Evolutionary conservation across 53 echinoderm and acorn worm species (phyloP).

Genomic region (Antedon mediterranea): DNA sequence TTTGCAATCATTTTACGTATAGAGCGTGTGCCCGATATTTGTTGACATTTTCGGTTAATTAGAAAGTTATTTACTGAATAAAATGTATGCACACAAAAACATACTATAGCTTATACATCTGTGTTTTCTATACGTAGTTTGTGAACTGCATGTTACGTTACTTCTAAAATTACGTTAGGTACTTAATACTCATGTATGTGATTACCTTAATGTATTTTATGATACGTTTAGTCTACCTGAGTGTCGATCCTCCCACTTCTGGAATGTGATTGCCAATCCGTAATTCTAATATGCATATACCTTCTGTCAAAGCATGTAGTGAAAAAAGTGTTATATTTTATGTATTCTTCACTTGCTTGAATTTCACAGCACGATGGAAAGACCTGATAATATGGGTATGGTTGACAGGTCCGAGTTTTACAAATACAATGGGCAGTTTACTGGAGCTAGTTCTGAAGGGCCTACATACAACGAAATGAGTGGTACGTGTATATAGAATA

Average conservation of each 20-base stretch:
- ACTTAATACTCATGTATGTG: too few species aligned
- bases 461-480: not conserved
- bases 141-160: too few species aligned
- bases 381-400: not conserved
- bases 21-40: not conserved
- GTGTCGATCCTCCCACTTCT: not conserved
- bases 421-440: not conserved
- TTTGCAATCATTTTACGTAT: not conserved
- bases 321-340: not conserved
- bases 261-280: not conserved
- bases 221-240: not conserved
- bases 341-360: not conserved
- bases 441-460: not conserved
- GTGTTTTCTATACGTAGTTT: too few species aligned
- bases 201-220: not conserved
- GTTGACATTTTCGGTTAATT: not conserved
- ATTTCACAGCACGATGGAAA: not conserved
- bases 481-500: not conserved
- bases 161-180: too few species aligned
- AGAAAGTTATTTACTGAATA: not conserved
- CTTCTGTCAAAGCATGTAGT: not conserved
- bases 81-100: not conserved
- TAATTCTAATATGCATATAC: not conserved
- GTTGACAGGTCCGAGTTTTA: not conserved
- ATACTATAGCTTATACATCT: too few species aligned